Percentiles rank a stretch among this genome's conserved stretches.
phyloP scores from a whole-genome alignment of 2,888 invertebrate species.

The Omphaloscelis lunosa region DNA sequence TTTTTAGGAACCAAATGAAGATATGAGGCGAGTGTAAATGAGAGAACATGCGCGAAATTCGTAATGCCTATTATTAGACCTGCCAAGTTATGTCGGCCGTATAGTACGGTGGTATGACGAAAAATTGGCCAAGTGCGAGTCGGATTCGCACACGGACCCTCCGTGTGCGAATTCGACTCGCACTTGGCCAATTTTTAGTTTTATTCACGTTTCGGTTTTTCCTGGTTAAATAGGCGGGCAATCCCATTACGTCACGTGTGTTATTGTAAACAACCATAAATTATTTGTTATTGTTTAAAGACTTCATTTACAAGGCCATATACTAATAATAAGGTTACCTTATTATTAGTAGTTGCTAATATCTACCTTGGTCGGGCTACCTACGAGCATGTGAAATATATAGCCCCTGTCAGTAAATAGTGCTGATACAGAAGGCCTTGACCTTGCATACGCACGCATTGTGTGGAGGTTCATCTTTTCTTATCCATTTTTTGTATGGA shows the following conservation, averaged over 20 bases:
- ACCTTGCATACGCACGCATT: not conserved
- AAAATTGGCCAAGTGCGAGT: too few species aligned
- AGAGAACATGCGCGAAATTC: too few species aligned
- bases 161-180: too few species aligned
- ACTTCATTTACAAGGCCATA: not conserved
- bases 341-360: too few species aligned
- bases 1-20: too few species aligned
- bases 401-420: not conserved
- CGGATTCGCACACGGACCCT: too few species aligned
- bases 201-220: not conserved
- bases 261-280: not conserved
- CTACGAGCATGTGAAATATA: not conserved
- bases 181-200: not conserved
- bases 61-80: too few species aligned
- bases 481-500: not conserved
- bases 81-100: too few species aligned
- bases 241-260: not conserved
- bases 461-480: not conserved
- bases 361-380: too few species aligned
- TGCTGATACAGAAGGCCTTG: not conserved
- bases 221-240: not conserved
- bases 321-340: not conserved
- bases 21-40: too few species aligned
- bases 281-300: conserved; percentile 3
- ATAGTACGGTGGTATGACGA: too few species aligned